Evolutionary conservation across 2,113 vertebrate species (phyloP).

Genomic region (Oreochromis spilurus): DNA sequence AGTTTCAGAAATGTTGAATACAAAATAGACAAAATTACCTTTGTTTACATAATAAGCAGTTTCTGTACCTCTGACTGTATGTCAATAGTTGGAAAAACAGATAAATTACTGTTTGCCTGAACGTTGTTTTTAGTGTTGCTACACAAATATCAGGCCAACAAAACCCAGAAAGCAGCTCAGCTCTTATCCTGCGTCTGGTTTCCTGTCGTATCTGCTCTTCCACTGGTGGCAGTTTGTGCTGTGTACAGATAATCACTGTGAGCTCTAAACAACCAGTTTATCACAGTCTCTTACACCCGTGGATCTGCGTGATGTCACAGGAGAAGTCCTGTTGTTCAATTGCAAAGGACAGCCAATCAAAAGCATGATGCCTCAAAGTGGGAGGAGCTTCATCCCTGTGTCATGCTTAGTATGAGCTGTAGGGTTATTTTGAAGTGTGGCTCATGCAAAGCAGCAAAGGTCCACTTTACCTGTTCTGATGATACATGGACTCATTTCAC

Average conservation of each 20-base stretch:
- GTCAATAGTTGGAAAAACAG: neutral
- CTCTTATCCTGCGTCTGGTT: neutral
- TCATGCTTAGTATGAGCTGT: neutral
- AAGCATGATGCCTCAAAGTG: neutral
- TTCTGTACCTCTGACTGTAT: neutral
- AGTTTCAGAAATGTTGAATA: neutral
- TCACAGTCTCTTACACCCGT: neutral
- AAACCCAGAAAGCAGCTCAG: neutral
- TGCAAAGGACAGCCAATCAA: neutral
- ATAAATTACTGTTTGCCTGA: neutral
- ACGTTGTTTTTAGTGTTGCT: neutral
- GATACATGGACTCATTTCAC: neutral
- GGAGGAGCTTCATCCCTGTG: neutral
- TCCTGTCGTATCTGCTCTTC: neutral
- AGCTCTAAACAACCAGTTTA: neutral
- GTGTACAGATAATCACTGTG: neutral
- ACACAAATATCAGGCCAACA: neutral
- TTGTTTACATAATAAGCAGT: neutral
- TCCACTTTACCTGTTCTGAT: neutral
- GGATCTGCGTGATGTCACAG: neutral
- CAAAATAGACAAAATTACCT: neutral
- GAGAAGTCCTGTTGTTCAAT: neutral
- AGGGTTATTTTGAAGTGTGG: neutral
- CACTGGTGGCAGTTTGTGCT: neutral
- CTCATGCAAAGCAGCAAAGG: neutral